A percentile compares a stretch with the other conserved stretches of the same genome.
Conservation (phyloP, 2,797 vertebrate genomes). For the Hafferia zeledoni region DNA sequence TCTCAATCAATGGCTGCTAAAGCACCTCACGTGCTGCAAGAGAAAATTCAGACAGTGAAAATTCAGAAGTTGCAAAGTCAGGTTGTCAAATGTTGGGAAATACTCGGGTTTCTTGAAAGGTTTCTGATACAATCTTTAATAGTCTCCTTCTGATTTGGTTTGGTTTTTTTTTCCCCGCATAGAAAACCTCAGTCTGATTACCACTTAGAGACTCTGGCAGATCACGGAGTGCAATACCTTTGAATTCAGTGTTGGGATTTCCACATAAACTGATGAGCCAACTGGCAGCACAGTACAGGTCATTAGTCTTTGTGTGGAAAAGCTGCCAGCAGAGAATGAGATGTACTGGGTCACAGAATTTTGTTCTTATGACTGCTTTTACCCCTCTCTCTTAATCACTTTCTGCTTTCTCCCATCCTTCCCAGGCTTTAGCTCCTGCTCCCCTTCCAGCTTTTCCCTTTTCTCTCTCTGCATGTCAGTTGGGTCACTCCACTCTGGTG, state of each 20-base stretch:
- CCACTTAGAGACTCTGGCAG: not conserved
- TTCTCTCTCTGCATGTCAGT: not conserved
- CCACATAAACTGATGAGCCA: not conserved
- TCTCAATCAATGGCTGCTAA: constrained; percentile 9
- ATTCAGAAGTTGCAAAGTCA: not conserved
- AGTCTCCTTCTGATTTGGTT: not conserved
- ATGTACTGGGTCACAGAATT: not conserved
- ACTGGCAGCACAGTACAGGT: not conserved
- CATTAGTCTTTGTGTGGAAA: not conserved
- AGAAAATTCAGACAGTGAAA: not conserved
- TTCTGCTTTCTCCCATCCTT: not conserved
- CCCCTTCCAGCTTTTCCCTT: not conserved
- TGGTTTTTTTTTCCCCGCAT: accelerated
- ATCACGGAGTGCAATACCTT: not conserved
- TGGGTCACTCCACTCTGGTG: not conserved
- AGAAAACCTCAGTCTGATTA: not conserved
- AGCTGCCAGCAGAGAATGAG: not conserved
- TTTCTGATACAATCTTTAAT: not conserved
- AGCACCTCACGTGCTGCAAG: not conserved
- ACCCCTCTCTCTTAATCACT: not conserved
- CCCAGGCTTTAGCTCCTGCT: not conserved
- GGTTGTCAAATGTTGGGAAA: not conserved
- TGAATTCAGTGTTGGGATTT: not conserved
- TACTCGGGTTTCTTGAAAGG: not conserved
- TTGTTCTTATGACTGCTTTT: not conserved